phyloP scores from a whole-genome alignment of 2,113 vertebrate genomes.

The Chinchilla lanigera region DNA sequence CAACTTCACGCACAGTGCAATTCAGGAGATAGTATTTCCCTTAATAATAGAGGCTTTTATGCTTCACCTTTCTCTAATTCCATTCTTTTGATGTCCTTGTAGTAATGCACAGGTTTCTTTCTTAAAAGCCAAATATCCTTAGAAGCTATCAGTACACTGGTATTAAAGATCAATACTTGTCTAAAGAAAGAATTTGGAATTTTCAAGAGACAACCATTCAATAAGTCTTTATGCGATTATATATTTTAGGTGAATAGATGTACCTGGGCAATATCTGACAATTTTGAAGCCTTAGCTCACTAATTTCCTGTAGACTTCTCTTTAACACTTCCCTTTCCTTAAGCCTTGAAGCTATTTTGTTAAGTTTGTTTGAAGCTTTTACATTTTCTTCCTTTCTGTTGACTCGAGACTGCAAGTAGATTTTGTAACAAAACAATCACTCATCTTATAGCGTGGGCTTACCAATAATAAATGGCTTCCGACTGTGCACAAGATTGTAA shows the following conservation, averaged over 20 bases:
- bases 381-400: conserved; percentile 45
- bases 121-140: background rate
- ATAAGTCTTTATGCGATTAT: background rate
- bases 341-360: background rate
- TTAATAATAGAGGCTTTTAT: background rate
- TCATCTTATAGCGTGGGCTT: background rate
- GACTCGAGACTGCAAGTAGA: background rate
- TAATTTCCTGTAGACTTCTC: background rate
- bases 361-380: conserved; percentile 22
- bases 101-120: background rate
- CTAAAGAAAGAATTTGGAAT: conserved; percentile 35
- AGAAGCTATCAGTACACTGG: background rate
- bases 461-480: conserved; percentile 52
- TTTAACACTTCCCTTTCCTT: background rate
- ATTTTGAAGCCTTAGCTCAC: background rate
- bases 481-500: conserved; percentile 38
- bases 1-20: background rate
- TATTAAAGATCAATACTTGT: conserved; percentile 30
- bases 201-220: background rate
- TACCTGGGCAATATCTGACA: background rate
- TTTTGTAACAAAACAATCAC: background rate
- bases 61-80: background rate
- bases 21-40: background rate
- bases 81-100: conserved; percentile 7
- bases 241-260: background rate